Evolutionary conservation across 2,113 vertebrate species (phyloP).

Genomic region (Chrysochloris asiatica): DNA sequence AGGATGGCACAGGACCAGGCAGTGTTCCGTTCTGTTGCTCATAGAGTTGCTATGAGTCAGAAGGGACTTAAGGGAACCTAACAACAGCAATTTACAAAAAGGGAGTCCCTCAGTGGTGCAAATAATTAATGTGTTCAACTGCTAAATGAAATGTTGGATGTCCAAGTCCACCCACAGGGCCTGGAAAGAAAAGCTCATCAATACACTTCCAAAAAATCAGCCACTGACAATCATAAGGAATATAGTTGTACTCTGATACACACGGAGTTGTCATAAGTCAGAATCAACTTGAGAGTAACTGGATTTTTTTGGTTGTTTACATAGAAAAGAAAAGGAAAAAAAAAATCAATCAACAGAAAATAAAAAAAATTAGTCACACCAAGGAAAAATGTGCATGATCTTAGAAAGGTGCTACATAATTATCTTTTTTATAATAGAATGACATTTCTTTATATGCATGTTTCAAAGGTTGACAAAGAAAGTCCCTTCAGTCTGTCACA

Average conservation of each 20-base stretch:
- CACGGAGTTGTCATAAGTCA: not conserved
- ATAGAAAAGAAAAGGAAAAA: no score
- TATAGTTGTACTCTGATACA: not conserved
- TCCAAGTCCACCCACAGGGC: not conserved
- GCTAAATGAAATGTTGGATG: not conserved
- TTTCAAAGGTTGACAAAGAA: conserved; percentile 25
- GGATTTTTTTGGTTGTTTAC: not conserved
- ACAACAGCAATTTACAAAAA: no score
- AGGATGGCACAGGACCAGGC: no score
- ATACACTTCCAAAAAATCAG: not conserved
- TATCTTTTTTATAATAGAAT: not conserved
- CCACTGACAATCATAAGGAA: no score
- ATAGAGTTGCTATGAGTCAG: no score
- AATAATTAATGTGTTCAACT: not conserved
- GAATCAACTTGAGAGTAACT: not conserved
- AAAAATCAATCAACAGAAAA: not conserved
- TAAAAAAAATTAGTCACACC: not conserved
- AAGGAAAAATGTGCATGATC: not conserved
- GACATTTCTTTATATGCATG: not conserved
- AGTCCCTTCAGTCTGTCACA: not conserved
- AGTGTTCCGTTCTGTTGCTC: no score
- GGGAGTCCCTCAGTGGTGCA: not conserved
- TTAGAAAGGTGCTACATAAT: not conserved
- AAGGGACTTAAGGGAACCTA: no score
- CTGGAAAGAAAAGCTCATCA: not conserved